These are phyloP conservation scores for Aphodius granarius DNA, from an alignment of 2,888 invertebrate species.

Conservation along the genomic window DNA sequence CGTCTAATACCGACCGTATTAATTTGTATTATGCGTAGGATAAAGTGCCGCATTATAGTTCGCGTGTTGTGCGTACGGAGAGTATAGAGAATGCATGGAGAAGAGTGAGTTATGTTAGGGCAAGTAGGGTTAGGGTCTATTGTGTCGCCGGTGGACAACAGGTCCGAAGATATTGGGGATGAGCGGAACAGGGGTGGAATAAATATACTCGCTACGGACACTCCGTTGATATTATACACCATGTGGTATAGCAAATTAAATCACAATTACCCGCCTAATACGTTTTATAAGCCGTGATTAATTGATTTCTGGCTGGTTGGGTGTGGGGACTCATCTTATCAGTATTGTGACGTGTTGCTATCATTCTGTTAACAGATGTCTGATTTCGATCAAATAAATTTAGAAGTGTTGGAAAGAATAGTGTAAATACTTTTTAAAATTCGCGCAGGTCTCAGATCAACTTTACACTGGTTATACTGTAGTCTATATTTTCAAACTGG, in stretches of 20 bases:
- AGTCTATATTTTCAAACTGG: too few species aligned
- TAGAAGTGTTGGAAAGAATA: too few species aligned
- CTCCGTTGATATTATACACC: slow-evolving; percentile 38
- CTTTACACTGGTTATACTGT: too few species aligned
- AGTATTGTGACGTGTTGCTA: background rate
- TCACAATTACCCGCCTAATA: slow-evolving; percentile 46
- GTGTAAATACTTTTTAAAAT: too few species aligned
- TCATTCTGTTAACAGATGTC: background rate
- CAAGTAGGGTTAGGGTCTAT: slow-evolving; percentile 33
- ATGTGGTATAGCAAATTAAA: slow-evolving; percentile 55
- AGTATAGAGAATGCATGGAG: background rate
- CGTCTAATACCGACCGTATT: slow-evolving; percentile 52
- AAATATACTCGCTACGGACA: slow-evolving; percentile 35
- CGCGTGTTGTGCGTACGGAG: slow-evolving; percentile 38
- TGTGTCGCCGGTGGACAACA: slow-evolving; percentile 18
- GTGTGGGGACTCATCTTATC: slow-evolving; percentile 4
- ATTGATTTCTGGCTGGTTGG: slow-evolving; percentile 11
- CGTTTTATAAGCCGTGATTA: slow-evolving; percentile 22
- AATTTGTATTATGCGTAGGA: slow-evolving; percentile 53
- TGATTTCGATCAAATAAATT: background rate
- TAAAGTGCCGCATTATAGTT: slow-evolving; percentile 50
- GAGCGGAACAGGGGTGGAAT: slow-evolving; percentile 36
- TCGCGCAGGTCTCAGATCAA: too few species aligned
- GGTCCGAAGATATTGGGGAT: slow-evolving; percentile 20
- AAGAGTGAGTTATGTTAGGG: slow-evolving; percentile 43